These are phyloP conservation scores for Flexamia atlantica DNA, from an alignment of 2,888 invertebrate genomes.

Conservation along the genomic window DNA sequence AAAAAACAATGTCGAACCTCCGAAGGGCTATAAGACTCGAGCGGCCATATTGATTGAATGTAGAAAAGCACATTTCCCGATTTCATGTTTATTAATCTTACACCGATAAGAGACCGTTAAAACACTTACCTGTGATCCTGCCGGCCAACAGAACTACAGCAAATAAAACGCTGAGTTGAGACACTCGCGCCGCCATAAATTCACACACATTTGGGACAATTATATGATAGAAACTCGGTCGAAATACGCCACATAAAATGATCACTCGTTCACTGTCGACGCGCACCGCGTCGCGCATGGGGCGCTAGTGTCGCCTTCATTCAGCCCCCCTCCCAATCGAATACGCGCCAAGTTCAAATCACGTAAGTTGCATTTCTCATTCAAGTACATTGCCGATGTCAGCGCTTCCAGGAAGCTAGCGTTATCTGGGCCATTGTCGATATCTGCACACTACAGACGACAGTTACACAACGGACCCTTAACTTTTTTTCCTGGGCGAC, in stretches of 20 bases:
- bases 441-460: too few species aligned
- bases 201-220: conserved; percentile 82
- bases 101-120: conserved; percentile 9
- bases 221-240: conserved; percentile 72
- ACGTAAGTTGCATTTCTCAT: not conserved
- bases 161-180: conserved; percentile 83
- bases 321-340: conserved; percentile 35
- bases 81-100: conserved; percentile 58
- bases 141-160: conserved; percentile 75
- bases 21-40: conserved; percentile 43
- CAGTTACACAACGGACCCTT: too few species aligned
- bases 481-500: too few species aligned
- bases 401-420: too few species aligned
- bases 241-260: conserved; percentile 71
- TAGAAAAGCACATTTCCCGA: conserved; percentile 63
- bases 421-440: too few species aligned
- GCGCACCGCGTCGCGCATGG: conserved; percentile 63
- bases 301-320: conserved; percentile 72
- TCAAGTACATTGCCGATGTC: too few species aligned
- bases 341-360: conserved; percentile 43
- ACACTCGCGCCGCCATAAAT: conserved; percentile 89
- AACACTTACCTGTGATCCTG: conserved; percentile 59
- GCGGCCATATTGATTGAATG: conserved; percentile 65
- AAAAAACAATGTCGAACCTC: conserved; percentile 39
- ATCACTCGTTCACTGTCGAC: conserved; percentile 71